A percentile compares a stretch with the other conserved stretches of the same genome.
Evolutionary conservation across 1,140 invertebrate genomes (phyloP).

Genomic region (Euwallacea similis): DNA sequence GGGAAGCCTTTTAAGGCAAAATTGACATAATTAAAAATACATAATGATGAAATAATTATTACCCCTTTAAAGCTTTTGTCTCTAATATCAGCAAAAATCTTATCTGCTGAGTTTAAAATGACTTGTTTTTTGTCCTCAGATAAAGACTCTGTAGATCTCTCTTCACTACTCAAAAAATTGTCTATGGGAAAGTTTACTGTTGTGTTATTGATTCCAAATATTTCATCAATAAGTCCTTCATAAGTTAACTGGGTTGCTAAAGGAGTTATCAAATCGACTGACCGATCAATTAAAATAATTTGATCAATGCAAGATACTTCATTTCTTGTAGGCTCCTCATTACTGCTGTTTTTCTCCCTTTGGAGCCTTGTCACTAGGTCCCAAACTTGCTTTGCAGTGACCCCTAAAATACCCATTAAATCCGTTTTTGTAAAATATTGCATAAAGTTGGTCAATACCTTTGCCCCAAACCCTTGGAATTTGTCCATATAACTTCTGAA

Average conservation of each 20-base stretch:
- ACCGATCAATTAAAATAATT: conserved; percentile 69
- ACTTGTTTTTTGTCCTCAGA: conserved; percentile 77
- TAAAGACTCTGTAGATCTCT: conserved; percentile 63
- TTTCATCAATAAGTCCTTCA: conserved; percentile 92
- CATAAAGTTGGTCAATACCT: conserved; percentile 52
- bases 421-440: background rate
- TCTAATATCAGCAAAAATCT: conserved; percentile 85
- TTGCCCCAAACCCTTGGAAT: conserved; percentile 90
- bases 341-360: conserved; percentile 61
- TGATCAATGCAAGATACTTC: conserved; percentile 77
- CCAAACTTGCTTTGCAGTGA: conserved; percentile 84
- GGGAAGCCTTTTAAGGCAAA: conserved; percentile 62
- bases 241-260: conserved; percentile 95
- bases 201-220: conserved; percentile 70
- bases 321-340: conserved; percentile 45
- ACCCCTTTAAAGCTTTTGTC: conserved; percentile 93
- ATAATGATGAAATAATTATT: conserved; percentile 3
- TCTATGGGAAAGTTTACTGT: conserved; percentile 82
- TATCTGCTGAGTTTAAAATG: conserved; percentile 87
- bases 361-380: conserved; percentile 82
- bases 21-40: no score
- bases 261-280: conserved; percentile 89
- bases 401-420: conserved; percentile 52
- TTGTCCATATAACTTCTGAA: conserved; percentile 87
- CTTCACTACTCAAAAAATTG: conserved; percentile 73